A percentile compares a stretch with the other conserved stretches of the same genome.
phyloP scores from a whole-genome alignment of 2,888 invertebrate species.

The Spodoptera littoralis region DNA sequence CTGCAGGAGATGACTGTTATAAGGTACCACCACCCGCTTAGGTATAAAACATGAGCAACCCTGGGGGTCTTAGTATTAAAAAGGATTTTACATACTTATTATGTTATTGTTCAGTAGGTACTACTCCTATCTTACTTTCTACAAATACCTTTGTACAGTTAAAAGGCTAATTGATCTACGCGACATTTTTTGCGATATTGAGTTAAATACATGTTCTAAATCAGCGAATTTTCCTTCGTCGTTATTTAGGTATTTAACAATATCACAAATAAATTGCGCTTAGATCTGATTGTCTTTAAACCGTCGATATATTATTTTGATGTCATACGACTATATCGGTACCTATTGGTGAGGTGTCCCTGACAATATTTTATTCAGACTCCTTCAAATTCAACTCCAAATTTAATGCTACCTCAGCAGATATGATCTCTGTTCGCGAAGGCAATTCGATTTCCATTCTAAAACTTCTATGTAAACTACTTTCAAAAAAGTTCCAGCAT shows the following conservation, averaged over 20 bases:
- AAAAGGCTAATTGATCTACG: too few species aligned
- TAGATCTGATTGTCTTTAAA: too few species aligned
- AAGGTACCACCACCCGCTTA: neutral
- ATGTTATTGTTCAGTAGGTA: constrained; percentile 4
- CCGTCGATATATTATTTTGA: too few species aligned
- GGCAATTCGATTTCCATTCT: constrained; percentile 23
- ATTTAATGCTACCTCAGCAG: constrained; percentile 18
- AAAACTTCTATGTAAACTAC: constrained; percentile 15
- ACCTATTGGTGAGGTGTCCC: too few species aligned
- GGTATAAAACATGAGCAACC: constrained; percentile 19
- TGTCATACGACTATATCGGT: too few species aligned
- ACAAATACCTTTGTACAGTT: too few species aligned
- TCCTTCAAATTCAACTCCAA: constrained; percentile 12
- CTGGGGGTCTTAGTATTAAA: constrained; percentile 29
- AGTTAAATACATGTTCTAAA: too few species aligned
- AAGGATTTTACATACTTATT: neutral
- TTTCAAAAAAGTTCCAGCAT: constrained; percentile 16
- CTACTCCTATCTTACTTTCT: too few species aligned
- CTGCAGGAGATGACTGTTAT: constrained; percentile 18
- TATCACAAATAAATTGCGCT: too few species aligned
- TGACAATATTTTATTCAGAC: constrained; percentile 17
- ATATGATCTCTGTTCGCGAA: constrained; percentile 11
- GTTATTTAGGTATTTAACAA: too few species aligned
- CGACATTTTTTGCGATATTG: too few species aligned
- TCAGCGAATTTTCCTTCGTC: too few species aligned